Conservation (phyloP, 2,797 vertebrate genomes). For the Gallinago stenura region DNA sequence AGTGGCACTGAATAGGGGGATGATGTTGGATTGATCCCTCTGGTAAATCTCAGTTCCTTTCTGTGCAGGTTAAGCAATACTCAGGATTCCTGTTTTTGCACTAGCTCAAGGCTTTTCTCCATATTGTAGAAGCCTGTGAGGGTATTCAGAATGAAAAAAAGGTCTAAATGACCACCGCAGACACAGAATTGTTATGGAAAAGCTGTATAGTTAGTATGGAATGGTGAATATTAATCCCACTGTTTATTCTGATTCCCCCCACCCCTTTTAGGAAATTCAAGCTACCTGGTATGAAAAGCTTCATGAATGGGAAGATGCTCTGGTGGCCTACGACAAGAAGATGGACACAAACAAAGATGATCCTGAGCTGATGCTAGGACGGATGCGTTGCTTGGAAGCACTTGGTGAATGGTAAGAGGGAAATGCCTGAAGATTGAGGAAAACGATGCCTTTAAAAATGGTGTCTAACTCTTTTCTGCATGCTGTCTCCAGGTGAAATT, state of each 20-base stretch:
- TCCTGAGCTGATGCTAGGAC: constrained; percentile 94
- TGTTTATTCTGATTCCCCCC: not conserved
- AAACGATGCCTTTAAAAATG: not conserved
- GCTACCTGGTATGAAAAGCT: constrained; percentile 99
- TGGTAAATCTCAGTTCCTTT: not conserved
- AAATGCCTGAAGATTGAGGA: not conserved
- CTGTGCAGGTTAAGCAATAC: not conserved
- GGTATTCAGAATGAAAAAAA: not conserved
- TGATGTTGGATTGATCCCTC: not conserved
- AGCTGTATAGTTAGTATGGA: not conserved
- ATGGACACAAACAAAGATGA: constrained; percentile 98
- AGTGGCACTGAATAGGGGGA: not conserved
- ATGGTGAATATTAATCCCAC: not conserved
- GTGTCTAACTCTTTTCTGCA: not conserved
- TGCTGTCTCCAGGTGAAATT: not conserved
- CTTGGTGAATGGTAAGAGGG: constrained; percentile 93
- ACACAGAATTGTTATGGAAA: not conserved
- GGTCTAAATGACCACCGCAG: not conserved
- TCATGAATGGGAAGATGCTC: constrained; percentile 97
- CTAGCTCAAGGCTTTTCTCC: not conserved
- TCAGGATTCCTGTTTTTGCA: not conserved
- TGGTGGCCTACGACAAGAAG: constrained; percentile 97
- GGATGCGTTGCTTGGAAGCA: constrained; percentile 98
- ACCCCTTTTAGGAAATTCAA: constrained; percentile 91
- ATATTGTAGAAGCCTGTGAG: not conserved